Base-by-base conservation (phyloP, 2,888 invertebrate species). In the Luffia ferchaultella region DNA sequence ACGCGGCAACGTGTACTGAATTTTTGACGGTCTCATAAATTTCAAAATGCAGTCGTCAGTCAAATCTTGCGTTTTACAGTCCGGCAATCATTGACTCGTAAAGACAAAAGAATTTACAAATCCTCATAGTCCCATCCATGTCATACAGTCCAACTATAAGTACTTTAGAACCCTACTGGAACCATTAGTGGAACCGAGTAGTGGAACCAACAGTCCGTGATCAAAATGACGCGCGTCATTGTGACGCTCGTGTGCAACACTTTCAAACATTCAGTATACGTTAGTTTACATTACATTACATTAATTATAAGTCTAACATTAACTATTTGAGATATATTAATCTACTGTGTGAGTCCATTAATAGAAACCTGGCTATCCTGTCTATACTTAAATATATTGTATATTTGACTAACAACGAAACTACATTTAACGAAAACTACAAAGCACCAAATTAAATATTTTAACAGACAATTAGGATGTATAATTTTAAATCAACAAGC, bases 291-390 rank as follows among this genome's bases (percentile, higher is more conserved):
- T 78, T 80, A 80, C 83, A 82, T 83, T 83, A 83, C 83, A 80
- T 79, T 76, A 65, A 70, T 78, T 76, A 79, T 60, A 58, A 73
- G 74, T 73, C 76, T 80, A 80, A 80, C 68, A 60, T 42, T 42
- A 43, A 18, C 43, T 49, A 49, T 20, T 43, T 49, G 42, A 20
- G 42, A 20, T 18, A 45, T 12, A 2, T 17, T 49, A 47, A 41
- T 49, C 70, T 76, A 70, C 63, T 70, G 69, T 73, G 73, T 78
- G 76, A 70, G 70, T 68, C 76, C 64, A 70, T 57, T 82, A 82
- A 79, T 78, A 73, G 84, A 84, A 85, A 82, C 84, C 79, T 82
- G 83, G 76, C 78, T 85, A 85, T 85, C 83, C 65, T 84, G 84
- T 67, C 83, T 84, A 85, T 20, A 2, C 73, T 80, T 76, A 80